These are phyloP conservation scores for Epinephelus cyanopodus DNA, from an alignment of 2,113 vertebrate genomes.

Conservation along the genomic window DNA sequence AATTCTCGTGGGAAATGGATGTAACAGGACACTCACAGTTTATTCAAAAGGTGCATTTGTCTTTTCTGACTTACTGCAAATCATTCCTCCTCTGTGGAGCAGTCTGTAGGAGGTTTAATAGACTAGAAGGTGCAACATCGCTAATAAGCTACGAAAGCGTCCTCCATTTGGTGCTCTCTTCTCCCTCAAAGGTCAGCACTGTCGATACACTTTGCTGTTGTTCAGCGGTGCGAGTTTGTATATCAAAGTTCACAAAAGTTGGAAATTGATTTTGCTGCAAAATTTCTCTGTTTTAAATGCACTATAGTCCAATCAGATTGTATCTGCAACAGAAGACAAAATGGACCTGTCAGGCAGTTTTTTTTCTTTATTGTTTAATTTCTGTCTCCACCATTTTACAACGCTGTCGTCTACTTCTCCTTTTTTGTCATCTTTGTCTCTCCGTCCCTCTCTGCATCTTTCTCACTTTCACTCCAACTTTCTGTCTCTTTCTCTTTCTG, in stretches of 20 bases:
- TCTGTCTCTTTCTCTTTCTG: conserved; percentile 7
- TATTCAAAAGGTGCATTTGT: not conserved
- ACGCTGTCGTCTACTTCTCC: not conserved
- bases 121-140: not conserved
- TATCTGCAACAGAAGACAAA: not conserved
- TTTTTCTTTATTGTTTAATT: not conserved
- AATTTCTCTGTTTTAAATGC: not conserved
- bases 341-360: not conserved
- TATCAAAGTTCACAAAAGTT: not conserved
- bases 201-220: not conserved
- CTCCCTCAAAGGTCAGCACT: not conserved
- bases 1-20: no score
- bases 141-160: not conserved
- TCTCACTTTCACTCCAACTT: conserved; percentile 8
- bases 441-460: not conserved
- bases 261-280: not conserved
- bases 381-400: not conserved
- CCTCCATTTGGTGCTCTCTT: not conserved
- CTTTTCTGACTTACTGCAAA: not conserved
- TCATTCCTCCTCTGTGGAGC: not conserved
- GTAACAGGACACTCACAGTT: not conserved
- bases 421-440: not conserved
- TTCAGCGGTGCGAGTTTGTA: not conserved
- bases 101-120: not conserved
- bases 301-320: not conserved